Percentiles rank a stretch among this genome's conserved stretches.
Evolutionary conservation across 2,113 vertebrate genomes (phyloP).

Genomic region (Enhydra lutris): DNA sequence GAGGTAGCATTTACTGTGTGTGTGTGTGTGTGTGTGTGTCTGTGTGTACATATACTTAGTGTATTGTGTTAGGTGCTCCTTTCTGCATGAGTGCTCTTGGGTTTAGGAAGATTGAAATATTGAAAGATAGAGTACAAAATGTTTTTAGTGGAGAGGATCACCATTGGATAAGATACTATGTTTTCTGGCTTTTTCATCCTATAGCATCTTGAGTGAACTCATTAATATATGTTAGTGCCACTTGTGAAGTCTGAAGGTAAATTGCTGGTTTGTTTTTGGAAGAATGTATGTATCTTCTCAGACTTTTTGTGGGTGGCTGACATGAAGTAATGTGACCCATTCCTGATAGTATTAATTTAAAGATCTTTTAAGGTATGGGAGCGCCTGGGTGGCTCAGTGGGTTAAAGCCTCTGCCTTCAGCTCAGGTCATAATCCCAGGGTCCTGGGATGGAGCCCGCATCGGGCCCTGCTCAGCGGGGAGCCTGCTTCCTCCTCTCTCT

Average conservation of each 20-base stretch:
- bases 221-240: background rate
- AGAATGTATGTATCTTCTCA: background rate
- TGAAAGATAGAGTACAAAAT: background rate
- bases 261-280: slow-evolving; percentile 20
- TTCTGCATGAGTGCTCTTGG: background rate
- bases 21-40: background rate
- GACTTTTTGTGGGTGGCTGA: background rate
- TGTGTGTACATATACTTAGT: background rate
- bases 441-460: too few relatives aligned
- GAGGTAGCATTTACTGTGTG: background rate
- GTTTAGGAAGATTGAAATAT: slow-evolving; percentile 28
- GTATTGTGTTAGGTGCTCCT: background rate
- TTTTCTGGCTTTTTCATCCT: background rate
- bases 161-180: background rate
- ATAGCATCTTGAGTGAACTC: background rate
- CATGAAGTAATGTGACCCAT: background rate
- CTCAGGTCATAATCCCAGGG: too few relatives aligned
- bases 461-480: too few relatives aligned
- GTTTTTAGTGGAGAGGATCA: background rate
- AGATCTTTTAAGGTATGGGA: background rate
- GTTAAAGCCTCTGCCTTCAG: too few relatives aligned
- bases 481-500: too few relatives aligned
- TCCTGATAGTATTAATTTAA: background rate
- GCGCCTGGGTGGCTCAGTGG: too few relatives aligned
- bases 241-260: background rate